Conservation (phyloP, 2,797 vertebrate species). For the Mormyrops attenuatus region DNA sequence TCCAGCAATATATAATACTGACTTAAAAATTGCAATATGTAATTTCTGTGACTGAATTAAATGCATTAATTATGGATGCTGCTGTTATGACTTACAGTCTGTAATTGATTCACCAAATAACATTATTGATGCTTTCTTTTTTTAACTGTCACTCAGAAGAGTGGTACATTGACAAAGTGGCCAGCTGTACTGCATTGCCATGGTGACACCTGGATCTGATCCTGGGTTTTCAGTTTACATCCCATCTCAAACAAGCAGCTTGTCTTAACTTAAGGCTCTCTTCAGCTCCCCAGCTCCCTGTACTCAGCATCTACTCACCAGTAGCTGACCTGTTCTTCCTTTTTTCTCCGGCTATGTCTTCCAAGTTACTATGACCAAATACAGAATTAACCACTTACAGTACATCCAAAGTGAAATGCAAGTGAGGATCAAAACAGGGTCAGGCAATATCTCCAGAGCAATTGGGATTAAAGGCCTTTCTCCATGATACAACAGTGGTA, state of each 20-base stretch:
- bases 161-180: neutral
- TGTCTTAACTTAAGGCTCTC: neutral
- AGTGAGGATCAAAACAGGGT: neutral
- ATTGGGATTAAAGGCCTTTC: neutral
- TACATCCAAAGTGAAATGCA: neutral
- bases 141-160: neutral
- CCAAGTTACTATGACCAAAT: neutral
- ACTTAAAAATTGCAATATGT: neutral
- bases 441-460: neutral
- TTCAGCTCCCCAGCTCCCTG: neutral
- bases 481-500: neutral
- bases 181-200: neutral
- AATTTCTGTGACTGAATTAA: neutral
- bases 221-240: neutral
- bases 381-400: neutral
- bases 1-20: neutral
- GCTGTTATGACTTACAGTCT: neutral
- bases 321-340: neutral
- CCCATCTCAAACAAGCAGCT: neutral
- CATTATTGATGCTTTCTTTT: neutral
- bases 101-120: neutral
- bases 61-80: neutral
- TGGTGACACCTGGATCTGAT: neutral
- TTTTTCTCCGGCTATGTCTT: neutral
- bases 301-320: neutral